Evolutionary conservation across 1,140 invertebrate species (phyloP).

Genomic region (Cephus cinctus): DNA sequence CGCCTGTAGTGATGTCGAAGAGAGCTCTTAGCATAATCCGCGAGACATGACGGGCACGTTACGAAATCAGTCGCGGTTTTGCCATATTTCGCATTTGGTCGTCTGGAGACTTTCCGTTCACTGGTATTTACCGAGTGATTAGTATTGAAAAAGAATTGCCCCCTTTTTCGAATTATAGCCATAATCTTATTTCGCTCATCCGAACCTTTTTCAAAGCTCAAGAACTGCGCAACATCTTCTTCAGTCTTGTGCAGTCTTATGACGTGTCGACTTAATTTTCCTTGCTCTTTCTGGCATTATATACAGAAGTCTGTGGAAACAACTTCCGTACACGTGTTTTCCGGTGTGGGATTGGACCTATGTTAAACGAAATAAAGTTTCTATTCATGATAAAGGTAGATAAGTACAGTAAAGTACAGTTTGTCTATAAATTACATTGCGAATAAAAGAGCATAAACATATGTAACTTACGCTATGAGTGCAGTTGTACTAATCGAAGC

Average conservation of each 20-base stretch:
- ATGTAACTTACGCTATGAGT: no score
- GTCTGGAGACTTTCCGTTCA: constrained; percentile 2
- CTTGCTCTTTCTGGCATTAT: constrained; percentile 8
- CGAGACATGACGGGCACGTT: constrained; percentile 4
- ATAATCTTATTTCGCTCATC: constrained; percentile 2
- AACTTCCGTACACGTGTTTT: no score
- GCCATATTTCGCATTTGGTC: constrained; percentile 2
- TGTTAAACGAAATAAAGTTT: no score
- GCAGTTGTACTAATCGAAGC: no score
- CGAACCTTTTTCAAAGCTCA: not conserved
- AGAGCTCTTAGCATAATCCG: not conserved
- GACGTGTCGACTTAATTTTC: constrained; percentile 9
- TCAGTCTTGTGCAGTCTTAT: not conserved
- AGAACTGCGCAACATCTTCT: not conserved
- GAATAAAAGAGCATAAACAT: no score
- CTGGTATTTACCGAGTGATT: constrained; percentile 2
- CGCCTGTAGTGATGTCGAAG: constrained; percentile 5
- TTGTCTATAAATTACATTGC: no score
- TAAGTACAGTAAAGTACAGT: no score
- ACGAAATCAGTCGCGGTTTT: constrained; percentile 8
- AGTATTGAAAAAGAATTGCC: constrained; percentile 11
- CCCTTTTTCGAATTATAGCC: constrained; percentile 4
- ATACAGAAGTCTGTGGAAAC: constrained; percentile 8
- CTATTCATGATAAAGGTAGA: no score
- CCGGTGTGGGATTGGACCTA: no score